Base-by-base conservation (phyloP, 2,888 invertebrate species). In the Nesidiocoris tenuis region DNA sequence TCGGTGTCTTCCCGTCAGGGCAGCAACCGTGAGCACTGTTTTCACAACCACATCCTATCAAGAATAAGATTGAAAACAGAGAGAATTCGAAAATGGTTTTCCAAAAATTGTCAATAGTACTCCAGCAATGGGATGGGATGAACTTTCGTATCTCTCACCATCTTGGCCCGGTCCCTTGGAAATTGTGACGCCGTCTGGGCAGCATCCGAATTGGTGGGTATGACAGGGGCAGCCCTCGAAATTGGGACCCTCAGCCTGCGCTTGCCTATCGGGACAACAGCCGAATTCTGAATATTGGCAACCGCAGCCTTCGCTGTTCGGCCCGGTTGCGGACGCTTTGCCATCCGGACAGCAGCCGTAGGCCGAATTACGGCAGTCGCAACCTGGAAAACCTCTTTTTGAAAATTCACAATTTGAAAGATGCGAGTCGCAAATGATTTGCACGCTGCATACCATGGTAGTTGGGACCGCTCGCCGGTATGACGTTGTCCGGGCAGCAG, bases 401-500 rank as follows among this genome's bases (percentile, higher is more conserved):
- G 39, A 39, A 39, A 39, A 7, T 39, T 39, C 39, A 39, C 5
- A n/a, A 9, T 19, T 59, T 59, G 59, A 59, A 59, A 59, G 19
- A 59, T 59, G 59, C n/a, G 2, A 59, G 59, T 59, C n/a, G n/a
- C n/a, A n/a, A n/a, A n/a, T n/a, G n/a, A n/a, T n/a, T n/a, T n/a
- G n/a, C n/a, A n/a, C n/a, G n/a, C n/a, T n/a, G n/a, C n/a, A n/a
- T n/a, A 87, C 88, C 90, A 85, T 91, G 89, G 39, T 87, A 84
- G 81, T 90, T 87, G 0, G 92, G 90, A 78, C 97, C 96, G 78
- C 89, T 87, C 2, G 96, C 95, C 0, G 91, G 87, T 61, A 89
- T 88, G 80, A 91, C 89, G 82, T 95, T 93, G 82, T 98, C 96
- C 0, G 92, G 92, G 81, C 97, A 98, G 84, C 97, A 98, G n/a